Conservation (phyloP, 2,113 vertebrate genomes). For the Cyrtonyx montezumae region DNA sequence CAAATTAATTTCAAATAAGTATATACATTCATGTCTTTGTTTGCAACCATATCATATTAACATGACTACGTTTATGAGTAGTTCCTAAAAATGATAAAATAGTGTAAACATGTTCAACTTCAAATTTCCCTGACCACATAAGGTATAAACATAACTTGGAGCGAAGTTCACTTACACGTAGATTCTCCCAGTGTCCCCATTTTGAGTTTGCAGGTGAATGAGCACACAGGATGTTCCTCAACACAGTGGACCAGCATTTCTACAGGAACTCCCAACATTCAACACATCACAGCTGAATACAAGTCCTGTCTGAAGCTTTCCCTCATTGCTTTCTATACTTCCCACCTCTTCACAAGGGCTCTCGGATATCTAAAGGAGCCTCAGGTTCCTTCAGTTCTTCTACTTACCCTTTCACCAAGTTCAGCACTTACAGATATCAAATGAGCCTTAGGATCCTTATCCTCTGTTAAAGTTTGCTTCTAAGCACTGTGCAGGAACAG, state of each 20-base stretch:
- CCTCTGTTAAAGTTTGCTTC: not conserved
- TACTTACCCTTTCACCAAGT: not conserved
- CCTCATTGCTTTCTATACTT: not conserved
- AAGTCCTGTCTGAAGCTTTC: not conserved
- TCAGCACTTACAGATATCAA: not conserved
- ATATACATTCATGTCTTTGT: constrained; percentile 76
- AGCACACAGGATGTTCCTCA: not conserved
- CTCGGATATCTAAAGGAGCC: not conserved
- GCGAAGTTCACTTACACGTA: not conserved
- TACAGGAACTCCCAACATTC: not conserved
- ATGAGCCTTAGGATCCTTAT: not conserved
- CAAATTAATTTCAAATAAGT: constrained; percentile 83
- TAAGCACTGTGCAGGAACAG: not conserved
- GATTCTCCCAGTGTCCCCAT: not conserved
- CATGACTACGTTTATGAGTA: constrained; percentile 70
- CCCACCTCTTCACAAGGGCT: not conserved
- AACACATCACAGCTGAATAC: not conserved
- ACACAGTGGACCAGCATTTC: not conserved
- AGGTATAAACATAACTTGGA: not conserved
- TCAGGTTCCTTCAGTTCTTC: not conserved
- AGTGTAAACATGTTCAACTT: not conserved
- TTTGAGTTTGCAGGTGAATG: not conserved
- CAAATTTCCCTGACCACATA: not conserved
- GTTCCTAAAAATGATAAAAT: constrained; percentile 44
- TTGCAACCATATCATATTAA: constrained; percentile 76